Evolutionary conservation across 1,140 invertebrate species (phyloP).

Genomic region (Drosophila hydei): DNA sequence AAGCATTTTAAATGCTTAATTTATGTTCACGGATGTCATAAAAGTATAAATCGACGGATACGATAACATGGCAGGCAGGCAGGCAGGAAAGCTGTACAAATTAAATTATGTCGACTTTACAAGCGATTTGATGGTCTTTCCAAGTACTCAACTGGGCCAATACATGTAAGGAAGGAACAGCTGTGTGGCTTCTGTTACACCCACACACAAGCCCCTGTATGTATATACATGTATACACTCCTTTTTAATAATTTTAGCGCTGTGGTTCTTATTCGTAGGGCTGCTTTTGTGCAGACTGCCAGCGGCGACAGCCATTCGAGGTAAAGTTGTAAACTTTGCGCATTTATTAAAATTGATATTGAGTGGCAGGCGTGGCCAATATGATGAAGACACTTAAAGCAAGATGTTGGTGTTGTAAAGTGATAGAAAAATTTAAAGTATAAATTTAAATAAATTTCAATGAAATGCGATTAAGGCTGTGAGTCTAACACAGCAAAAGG

Average conservation of each 20-base stretch:
- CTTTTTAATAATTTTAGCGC: slow-evolving; percentile 22
- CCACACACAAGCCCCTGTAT: not conserved
- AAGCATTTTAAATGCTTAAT: slow-evolving; percentile 49
- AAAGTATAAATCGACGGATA: slow-evolving; percentile 18
- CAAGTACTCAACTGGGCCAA: slow-evolving; percentile 6
- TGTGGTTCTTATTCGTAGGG: slow-evolving; percentile 20
- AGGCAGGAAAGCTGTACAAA: slow-evolving; percentile 14
- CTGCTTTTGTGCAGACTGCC: slow-evolving; percentile 7
- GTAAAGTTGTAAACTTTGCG: slow-evolving; percentile 33
- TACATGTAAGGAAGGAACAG: not conserved
- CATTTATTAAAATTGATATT: slow-evolving; percentile 38
- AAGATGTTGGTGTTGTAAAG: not conserved
- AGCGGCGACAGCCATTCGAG: slow-evolving; percentile 17
- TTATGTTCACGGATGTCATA: slow-evolving; percentile 27
- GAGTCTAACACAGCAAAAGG: too few species aligned
- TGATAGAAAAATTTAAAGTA: not conserved
- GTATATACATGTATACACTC: not conserved
- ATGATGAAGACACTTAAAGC: not conserved
- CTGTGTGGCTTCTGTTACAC: slow-evolving; percentile 16
- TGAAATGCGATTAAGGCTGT: not conserved
- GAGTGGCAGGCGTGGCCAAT: slow-evolving; percentile 6
- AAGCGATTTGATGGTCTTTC: slow-evolving; percentile 29
- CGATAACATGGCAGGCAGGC: not conserved
- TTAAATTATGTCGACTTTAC: slow-evolving; percentile 48
- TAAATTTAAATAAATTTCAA: not conserved